phyloP scores from a whole-genome alignment of 2,113 vertebrate genomes.

The Hippocampus barbouri region DNA sequence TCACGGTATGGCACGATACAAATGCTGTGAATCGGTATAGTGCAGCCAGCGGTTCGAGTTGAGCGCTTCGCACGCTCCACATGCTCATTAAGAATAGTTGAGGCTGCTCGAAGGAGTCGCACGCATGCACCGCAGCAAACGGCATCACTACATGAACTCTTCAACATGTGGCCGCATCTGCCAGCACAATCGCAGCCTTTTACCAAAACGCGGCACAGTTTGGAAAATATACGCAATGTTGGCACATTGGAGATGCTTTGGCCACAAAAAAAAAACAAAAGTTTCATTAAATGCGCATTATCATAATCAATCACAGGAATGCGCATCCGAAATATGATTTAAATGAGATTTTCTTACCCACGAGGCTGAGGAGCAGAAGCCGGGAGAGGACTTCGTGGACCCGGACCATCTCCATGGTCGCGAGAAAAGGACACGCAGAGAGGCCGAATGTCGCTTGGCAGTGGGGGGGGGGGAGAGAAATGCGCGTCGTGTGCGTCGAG shows the following conservation, averaged over 20 bases:
- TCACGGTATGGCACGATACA: no score
- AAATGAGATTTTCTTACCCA: constrained; percentile 56
- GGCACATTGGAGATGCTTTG: not conserved
- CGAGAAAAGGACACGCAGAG: constrained; percentile 2
- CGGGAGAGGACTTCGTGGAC: constrained; percentile 35
- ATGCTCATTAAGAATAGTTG: not conserved
- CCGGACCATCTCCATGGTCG: constrained; percentile 47
- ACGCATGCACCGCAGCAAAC: not conserved
- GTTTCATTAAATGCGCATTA: not conserved
- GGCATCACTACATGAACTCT: not conserved
- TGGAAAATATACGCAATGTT: not conserved
- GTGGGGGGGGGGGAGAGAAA: not conserved
- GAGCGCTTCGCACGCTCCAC: not conserved
- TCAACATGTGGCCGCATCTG: not conserved
- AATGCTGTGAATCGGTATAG: not conserved
- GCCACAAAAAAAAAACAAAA: not conserved
- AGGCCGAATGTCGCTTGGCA: constrained; percentile 9
- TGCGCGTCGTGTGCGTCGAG: constrained; percentile 34
- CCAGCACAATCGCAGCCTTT: no score
- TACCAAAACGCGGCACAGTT: not conserved
- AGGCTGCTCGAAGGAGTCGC: not conserved
- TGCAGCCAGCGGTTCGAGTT: not conserved
- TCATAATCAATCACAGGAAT: not conserved
- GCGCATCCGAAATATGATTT: no score
- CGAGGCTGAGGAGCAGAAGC: constrained; percentile 58